Evolutionary conservation across 2,113 vertebrate genomes (phyloP).

Genomic region (Sphyrna mokarran): DNA sequence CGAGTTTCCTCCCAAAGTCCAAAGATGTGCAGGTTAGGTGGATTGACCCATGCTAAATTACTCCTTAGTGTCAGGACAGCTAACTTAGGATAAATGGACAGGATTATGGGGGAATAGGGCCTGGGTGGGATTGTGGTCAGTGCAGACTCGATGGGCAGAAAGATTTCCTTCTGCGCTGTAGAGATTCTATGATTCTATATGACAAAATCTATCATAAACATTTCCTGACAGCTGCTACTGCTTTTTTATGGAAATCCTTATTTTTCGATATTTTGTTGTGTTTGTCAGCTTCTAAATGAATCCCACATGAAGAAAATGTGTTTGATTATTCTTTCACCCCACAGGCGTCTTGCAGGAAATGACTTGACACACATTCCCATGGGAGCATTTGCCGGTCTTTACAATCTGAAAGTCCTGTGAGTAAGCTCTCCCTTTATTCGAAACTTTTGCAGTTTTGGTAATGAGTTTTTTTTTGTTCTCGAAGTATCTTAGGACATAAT

Average conservation of each 20-base stretch:
- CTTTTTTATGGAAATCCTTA: slow-evolving; percentile 43
- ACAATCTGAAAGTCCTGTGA: slow-evolving; percentile 91
- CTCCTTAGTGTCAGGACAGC: too few species aligned
- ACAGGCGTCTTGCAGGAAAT: slow-evolving; percentile 88
- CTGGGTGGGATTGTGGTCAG: too few species aligned
- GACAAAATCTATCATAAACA: neutral
- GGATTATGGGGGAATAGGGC: too few species aligned
- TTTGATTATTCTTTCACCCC: slow-evolving; percentile 49
- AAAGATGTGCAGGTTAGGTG: too few species aligned
- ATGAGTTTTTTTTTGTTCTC: neutral
- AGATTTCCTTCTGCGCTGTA: too few species aligned
- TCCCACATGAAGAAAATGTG: slow-evolving; percentile 55
- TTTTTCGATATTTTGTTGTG: slow-evolving; percentile 46
- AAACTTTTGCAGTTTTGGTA: slow-evolving; percentile 42
- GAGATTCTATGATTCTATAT: neutral
- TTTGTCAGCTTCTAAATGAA: slow-evolving; percentile 56
- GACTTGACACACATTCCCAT: slow-evolving; percentile 76
- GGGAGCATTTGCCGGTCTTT: slow-evolving; percentile 80
- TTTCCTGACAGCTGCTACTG: too few species aligned
- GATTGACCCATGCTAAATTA: too few species aligned
- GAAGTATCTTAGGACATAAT: neutral
- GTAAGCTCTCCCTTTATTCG: slow-evolving; percentile 55
- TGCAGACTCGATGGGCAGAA: too few species aligned
- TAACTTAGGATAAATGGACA: too few species aligned
- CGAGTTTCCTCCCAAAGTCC: too few species aligned